These are phyloP conservation scores for Papilio machaon DNA, from an alignment of 1,140 invertebrate species.

Conservation along the genomic window DNA sequence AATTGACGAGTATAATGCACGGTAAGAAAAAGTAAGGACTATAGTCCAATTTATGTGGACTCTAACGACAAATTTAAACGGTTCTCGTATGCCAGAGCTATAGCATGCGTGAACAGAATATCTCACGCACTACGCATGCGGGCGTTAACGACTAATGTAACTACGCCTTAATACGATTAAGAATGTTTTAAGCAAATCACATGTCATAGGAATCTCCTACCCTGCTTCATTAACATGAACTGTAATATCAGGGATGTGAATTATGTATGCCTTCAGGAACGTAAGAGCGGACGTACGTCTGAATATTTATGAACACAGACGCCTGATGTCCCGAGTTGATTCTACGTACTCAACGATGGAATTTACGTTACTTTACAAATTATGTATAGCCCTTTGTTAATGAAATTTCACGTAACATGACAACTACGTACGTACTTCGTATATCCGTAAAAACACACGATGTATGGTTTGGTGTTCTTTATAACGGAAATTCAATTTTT, in stretches of 20 bases:
- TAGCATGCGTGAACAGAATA: too few species aligned
- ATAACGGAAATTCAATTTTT: too few species aligned
- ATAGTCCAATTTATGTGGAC: too few species aligned
- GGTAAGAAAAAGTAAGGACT: too few species aligned
- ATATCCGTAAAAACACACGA: too few species aligned
- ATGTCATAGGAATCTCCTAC: neutral
- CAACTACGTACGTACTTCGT: too few species aligned
- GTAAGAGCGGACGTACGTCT: slow-evolving; percentile 18
- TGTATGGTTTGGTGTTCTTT: too few species aligned
- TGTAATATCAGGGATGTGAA: slow-evolving; percentile 14
- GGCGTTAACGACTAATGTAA: too few species aligned
- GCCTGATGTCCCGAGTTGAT: neutral
- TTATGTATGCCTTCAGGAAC: slow-evolving; percentile 24
- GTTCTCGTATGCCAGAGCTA: too few species aligned
- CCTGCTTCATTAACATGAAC: slow-evolving; percentile 18
- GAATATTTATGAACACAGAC: slow-evolving; percentile 30
- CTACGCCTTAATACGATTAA: neutral
- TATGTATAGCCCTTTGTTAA: neutral
- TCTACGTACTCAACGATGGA: neutral
- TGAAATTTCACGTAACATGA: neutral
- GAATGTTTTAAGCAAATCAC: neutral
- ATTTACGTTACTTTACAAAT: neutral
- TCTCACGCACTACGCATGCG: too few species aligned
- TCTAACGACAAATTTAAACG: too few species aligned
- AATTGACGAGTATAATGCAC: too few species aligned